A percentile compares a stretch with the other conserved stretches of the same genome.
Conservation (phyloP, 2,797 vertebrate species). For the Euthynnus affinis region DNA sequence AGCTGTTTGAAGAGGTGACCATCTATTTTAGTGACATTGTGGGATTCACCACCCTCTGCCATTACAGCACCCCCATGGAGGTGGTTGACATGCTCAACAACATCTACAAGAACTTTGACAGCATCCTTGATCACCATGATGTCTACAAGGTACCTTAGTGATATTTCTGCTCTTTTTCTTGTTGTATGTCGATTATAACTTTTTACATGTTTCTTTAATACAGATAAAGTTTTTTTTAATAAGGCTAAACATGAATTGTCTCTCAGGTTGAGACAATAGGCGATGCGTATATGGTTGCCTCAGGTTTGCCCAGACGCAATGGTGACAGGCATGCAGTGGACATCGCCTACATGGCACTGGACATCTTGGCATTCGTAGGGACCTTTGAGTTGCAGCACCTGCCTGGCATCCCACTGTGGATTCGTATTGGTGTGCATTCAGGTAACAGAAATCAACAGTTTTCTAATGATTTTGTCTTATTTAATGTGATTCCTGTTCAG, state of each 20-base stretch:
- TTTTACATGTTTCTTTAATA: not conserved
- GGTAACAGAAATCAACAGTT: slow-evolving; percentile 80
- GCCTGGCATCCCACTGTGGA: slow-evolving; percentile 96
- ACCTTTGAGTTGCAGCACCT: slow-evolving; percentile 94
- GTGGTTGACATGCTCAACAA: slow-evolving; percentile 99
- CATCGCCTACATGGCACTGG: slow-evolving; percentile 96
- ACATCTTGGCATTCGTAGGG: slow-evolving; percentile 95
- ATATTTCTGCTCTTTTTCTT: not conserved
- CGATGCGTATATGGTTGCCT: slow-evolving; percentile 98
- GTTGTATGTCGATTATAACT: not conserved
- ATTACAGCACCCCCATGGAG: slow-evolving; percentile 98
- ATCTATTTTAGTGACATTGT: slow-evolving; percentile 99
- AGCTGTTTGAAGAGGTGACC: slow-evolving; percentile 96
- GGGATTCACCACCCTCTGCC: slow-evolving; percentile 97
- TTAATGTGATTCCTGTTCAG: not conserved
- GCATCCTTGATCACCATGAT: slow-evolving; percentile 95
- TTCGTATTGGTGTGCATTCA: slow-evolving; percentile 97
- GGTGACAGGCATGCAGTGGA: slow-evolving; percentile 95
- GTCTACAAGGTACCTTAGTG: slow-evolving; percentile 93
- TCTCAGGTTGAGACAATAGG: slow-evolving; percentile 96
- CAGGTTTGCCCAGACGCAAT: slow-evolving; percentile 94
- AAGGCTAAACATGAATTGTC: not conserved
- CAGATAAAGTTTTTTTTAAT: not conserved
- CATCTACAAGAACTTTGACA: slow-evolving; percentile 98
- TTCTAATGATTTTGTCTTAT: not conserved